Base-by-base conservation (phyloP, 2,113 vertebrate species). In the Esox niger region DNA sequence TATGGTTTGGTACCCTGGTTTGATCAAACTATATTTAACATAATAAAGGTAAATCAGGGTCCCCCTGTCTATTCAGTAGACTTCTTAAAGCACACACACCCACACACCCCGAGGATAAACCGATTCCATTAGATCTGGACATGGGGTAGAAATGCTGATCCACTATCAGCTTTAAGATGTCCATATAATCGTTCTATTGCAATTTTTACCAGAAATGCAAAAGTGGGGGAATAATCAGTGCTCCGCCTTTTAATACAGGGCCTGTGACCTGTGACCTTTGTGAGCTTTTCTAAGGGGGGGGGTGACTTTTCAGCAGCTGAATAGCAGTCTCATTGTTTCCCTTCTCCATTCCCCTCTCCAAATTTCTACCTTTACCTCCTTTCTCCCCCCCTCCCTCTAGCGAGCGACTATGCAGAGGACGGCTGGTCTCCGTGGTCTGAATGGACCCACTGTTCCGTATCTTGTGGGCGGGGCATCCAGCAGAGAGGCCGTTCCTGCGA, bases 351-450 rank as follows among this genome's bases (percentile, higher is more conserved):
- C 31, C n/a, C 29, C 31, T n/a, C 17, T 26, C 58, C 72, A 21
- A 3, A 15, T 33, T 80, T 74, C 66, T 75, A 62, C 75, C 76
- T 76, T 4, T 87, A 2, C 29, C 23, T 21, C 30, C 30, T n/a
- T 27, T 20, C 29, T 8, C 25, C 57, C 74, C 29, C 7, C 32
- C 77, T 76, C 79, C 52, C 62, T n/a, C n/a, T 87, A 99, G 97
- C 90, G 75, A 98, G 94, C 0, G 96, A 99, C 90, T 97, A 92
- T 2, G 95, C 96, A 4, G 96, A 99, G 29, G 97, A 98, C 31
- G 93, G 94, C 84, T 99, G 97, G 97, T 99, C 97, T 64, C 97
- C 92, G 0, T 99, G 97, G 97, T 99, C 97, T 79, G 96, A 99
- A 86, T 99, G 97, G 97, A 99, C 97, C 30, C 94, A 95, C 61